Evolutionary conservation across 2,113 vertebrate species (phyloP), one percentile per base, ranked within the genome.

Genomic region (Corapipo altera): DNA sequence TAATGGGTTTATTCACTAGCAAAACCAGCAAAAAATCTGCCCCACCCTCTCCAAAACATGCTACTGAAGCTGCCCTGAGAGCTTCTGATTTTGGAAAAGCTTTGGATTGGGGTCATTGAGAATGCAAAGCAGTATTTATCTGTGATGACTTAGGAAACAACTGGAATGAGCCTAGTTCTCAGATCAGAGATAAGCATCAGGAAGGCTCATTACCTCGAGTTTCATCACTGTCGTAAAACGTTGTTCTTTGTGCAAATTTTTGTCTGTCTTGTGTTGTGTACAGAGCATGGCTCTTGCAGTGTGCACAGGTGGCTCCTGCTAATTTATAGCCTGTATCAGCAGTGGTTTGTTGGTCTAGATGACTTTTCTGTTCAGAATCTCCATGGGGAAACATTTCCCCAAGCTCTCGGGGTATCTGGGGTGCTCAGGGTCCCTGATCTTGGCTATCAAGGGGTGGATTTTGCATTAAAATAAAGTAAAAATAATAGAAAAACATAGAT

Each of bases 1-100:
- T 92, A 98, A 97, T 82, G 58, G 78, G 70, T 79, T 89, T 93
- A 96, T 97, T 98, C 97, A 96, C 52, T 54, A 91, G 89, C 27
- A 88, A 74, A 84, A 55, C 13, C 35, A 18, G 20, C 48, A 8
- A 11, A 11, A 70, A 65, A 23, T 20, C 43, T 64, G 35, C 64
- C 65, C 39, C 30, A 28, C 52, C n/a, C 69, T 83, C 51, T 72
- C 19, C 35, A 82, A 81, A 95, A 58, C 5, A 13, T 21, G 95
- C 96, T 96, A 87, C 92, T 83, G 73, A 80, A 37, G 9, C n/a
- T 35, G 65, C 78, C 51, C 79, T 71, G 54, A 48, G 66, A 93
- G 93, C 93, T 93, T 72, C 95, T 94, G 93, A 81, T 81, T 96
- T 87, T 89, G 83, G 94, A 67, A 88, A 71, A 89, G 70, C 71